phyloP scores from a whole-genome alignment of 35 echinoderm and acorn worm species.

The Ophioderma brevispina region DNA sequence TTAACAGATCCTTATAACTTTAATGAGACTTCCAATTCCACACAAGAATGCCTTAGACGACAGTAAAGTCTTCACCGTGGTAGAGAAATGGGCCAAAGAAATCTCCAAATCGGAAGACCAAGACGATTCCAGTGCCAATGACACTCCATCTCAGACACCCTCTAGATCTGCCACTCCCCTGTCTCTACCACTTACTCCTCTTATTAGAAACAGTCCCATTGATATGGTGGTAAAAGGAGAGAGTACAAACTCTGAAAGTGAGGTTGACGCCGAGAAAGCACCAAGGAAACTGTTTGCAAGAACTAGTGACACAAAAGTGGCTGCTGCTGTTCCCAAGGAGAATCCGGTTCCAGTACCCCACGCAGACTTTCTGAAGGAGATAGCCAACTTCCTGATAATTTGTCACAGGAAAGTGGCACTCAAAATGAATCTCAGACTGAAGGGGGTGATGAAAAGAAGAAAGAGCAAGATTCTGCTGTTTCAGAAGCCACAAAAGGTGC shows the following conservation, averaged over 20 bases:
- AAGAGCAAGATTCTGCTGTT: neutral
- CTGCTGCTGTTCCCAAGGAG: constrained; percentile 21
- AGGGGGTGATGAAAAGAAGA: neutral
- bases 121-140: constrained; percentile 84
- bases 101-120: constrained; percentile 61
- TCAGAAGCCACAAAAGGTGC: neutral
- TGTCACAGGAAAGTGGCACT: neutral
- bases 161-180: constrained; percentile 72
- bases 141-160: constrained; percentile 65
- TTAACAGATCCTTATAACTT: constrained; percentile 79
- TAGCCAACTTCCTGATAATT: neutral
- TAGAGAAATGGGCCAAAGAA: constrained; percentile 85
- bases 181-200: neutral
- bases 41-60: constrained; percentile 97
- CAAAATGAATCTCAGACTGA: neutral
- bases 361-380: neutral
- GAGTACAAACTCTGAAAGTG: constrained; percentile 78
- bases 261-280: constrained; percentile 34
- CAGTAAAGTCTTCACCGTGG: constrained; percentile 82
- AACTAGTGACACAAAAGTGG: neutral
- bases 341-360: neutral
- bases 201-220: constrained; percentile 46
- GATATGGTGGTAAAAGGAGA: constrained; percentile 47
- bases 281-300: constrained; percentile 16
- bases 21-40: constrained; percentile 81